Percentiles rank a stretch among this genome's conserved stretches.
Conservation (phyloP, 2,888 invertebrate genomes). For the Beris chalybata region DNA sequence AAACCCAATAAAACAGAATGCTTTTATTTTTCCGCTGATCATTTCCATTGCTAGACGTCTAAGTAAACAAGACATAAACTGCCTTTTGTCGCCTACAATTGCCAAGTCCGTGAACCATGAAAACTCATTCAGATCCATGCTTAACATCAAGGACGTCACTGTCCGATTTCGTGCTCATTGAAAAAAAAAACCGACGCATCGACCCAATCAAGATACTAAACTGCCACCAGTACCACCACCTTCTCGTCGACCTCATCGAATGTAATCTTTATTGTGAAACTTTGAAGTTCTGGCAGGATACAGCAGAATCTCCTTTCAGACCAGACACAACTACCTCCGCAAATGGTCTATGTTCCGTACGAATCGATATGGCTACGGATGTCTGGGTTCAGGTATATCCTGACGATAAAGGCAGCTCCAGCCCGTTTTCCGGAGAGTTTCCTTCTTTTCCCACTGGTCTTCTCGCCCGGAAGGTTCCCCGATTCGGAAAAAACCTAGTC, state of each 20-base stretch:
- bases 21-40: background rate
- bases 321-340: slow-evolving; percentile 32
- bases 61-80: slow-evolving; percentile 33
- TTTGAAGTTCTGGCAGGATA: slow-evolving; percentile 18
- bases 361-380: slow-evolving; percentile 31
- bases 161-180: too few relatives aligned
- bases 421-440: slow-evolving; percentile 31
- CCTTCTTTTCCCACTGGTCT: slow-evolving; percentile 3
- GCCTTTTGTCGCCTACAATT: slow-evolving; percentile 31
- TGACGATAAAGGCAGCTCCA: slow-evolving; percentile 1
- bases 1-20: too few relatives aligned
- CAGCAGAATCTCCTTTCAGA: slow-evolving; percentile 28
- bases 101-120: background rate
- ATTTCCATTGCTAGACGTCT: slow-evolving; percentile 33
- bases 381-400: slow-evolving; percentile 24
- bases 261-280: slow-evolving; percentile 33
- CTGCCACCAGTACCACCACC: slow-evolving; percentile 11
- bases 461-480: too few relatives aligned
- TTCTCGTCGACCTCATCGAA: background rate
- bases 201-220: background rate
- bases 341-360: slow-evolving; percentile 9
- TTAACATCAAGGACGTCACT: too few relatives aligned
- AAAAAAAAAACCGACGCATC: too few relatives aligned
- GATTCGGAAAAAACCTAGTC: too few relatives aligned
- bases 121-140: slow-evolving; percentile 15